Base-by-base conservation (phyloP, 2,888 invertebrate species). In the Julus scandinavius region DNA sequence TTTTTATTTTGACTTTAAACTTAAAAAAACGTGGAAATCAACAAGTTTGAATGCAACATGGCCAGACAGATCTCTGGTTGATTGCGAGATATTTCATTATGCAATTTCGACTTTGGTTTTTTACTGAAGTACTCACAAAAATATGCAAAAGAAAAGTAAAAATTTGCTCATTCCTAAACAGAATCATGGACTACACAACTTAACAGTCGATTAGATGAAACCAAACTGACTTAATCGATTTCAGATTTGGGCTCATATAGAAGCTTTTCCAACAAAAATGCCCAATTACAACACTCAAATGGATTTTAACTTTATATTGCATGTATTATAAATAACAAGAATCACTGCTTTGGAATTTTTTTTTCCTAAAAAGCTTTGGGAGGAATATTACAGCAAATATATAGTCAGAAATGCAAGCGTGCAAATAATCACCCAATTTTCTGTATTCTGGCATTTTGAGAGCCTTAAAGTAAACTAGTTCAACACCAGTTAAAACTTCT, bases 361-460 rank as follows among this genome's bases (percentile, higher is more conserved):
- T 72, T 40, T 80, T 80, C 80, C 80, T 80, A 80, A 80, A 11
- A 80, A 80, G 80, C 80, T 38, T 80, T 38, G 38, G 38, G 45
- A 38, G 38, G 80, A 80, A 80, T 80, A 80, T 80, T 38, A 80
- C 80, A 38, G 80, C 80, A 80, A 80, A 80, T 80, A 80, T 80
- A 72, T 80, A 80, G 15, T 80, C 29, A 80, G 80, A 80, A 80
- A 80, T 80, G 80, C 80, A 80, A 80, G 80, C 80, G 80, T 80
- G 80, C 80, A 80, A 80, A 80, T 80, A 29, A 80, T 80, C 80
- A 80, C 80, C 80, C 80, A 80, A 80, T 80, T 80, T 40, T 80
- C 80, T 80, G 29, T 38, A 80, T 80, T 80, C 80, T 80, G 80
- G 63, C 11, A 38, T 15, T 80, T 38, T 29, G 80, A 80, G 80